A percentile compares a stretch with the other conserved stretches of the same genome.
phyloP scores from a whole-genome alignment of 2,113 vertebrate genomes.

The Silurus meridionalis region DNA sequence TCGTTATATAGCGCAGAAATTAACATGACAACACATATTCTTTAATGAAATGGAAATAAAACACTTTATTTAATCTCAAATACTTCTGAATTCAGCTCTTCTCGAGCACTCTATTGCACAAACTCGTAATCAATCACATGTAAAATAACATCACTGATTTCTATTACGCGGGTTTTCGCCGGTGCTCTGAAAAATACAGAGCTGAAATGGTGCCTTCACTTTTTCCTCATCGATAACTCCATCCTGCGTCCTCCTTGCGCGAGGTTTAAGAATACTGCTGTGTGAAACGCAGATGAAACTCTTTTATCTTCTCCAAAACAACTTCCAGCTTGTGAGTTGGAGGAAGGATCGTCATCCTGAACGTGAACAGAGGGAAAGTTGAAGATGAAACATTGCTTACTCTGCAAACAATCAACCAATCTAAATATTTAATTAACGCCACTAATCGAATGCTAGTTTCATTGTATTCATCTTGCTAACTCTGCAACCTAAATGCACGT shows the following conservation, averaged over 20 bases:
- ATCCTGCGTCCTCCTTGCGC: too few relatives aligned
- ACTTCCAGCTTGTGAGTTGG: constrained; percentile 68
- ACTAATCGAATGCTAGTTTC: neutral
- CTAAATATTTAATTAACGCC: neutral
- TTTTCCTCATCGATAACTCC: neutral
- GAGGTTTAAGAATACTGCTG: constrained; percentile 62
- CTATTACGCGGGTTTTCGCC: too few relatives aligned
- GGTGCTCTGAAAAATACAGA: too few relatives aligned
- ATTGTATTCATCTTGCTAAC: too few relatives aligned
- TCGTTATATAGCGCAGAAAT: neutral
- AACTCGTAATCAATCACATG: too few relatives aligned
- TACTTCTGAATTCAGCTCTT: too few relatives aligned
- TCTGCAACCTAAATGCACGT: neutral
- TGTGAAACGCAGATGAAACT: constrained; percentile 71
- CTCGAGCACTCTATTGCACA: too few relatives aligned
- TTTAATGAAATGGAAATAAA: neutral
- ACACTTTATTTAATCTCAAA: too few relatives aligned
- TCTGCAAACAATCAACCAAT: too few relatives aligned
- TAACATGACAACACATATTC: neutral
- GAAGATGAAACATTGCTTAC: too few relatives aligned
- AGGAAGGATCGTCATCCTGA: constrained; percentile 78
- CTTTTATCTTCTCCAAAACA: constrained; percentile 69
- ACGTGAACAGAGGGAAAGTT: constrained; percentile 41
- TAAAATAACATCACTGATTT: too few relatives aligned
- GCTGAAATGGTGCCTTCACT: too few relatives aligned